Evolutionary conservation across 2,888 invertebrate genomes (phyloP), one percentile per base, ranked within the genome.

Genomic region (Nymphalis urticae): DNA sequence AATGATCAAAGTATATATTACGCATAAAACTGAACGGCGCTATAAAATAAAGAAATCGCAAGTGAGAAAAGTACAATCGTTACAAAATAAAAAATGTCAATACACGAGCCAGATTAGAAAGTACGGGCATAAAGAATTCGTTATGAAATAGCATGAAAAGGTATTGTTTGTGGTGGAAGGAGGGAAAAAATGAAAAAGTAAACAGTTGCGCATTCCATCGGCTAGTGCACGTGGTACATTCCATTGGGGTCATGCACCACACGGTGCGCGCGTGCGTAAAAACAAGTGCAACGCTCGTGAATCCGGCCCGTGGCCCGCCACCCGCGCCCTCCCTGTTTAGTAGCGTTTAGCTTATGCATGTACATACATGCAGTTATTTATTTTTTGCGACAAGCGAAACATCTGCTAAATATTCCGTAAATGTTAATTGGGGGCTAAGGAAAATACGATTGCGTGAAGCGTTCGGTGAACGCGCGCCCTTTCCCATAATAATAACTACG

Each of bases 181-280:
- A 79, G 81, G 81, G 86, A 79, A 88, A 80, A 89, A 89, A 88
- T 84, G 75, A 86, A 89, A 89, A 88, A 88, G 89, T 87, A 92
- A 92, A 92, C 90, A 91, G 90, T 92, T 89, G 91, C 90, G 88
- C 92, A 92, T 90, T 90, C 92, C 92, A 85, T 82, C 75, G 86
- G 86, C 88, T 87, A 89, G 88, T 87, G 88, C 91, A 90, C 92
- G 92, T 92, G 92, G 91, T 84, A 85, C 91, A 92, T 92, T 90
- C 92, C 92, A 81, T 78, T 78, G 90, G 89, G 92, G 92, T 92
- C 92, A 92, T 90, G 90, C 87, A 87, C 90, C 90, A 88, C 85
- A 83, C 85, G 78, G 83, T 79, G 85, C 79, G 86, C 85, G 86
- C 87, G 89, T 86, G 88, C 87, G 83, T 87, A 85, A 86, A 85